Evolutionary conservation across 2,888 invertebrate species (phyloP).

Genomic region (Odontocolon sp.): DNA sequence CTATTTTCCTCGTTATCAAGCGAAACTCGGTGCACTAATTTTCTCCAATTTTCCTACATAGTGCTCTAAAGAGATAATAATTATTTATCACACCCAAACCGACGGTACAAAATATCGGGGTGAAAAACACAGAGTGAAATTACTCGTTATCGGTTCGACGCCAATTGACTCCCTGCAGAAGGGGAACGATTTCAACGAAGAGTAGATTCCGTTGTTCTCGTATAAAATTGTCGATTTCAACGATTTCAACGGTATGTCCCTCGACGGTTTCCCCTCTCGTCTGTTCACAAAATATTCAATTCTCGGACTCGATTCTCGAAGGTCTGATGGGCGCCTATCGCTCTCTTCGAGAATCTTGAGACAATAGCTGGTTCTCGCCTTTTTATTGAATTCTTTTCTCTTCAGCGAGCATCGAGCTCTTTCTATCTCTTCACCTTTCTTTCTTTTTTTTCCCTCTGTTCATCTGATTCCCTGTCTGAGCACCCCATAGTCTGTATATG

Average conservation of each 20-base stretch:
- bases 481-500: slow-evolving; percentile 8
- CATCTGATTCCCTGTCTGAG: not conserved
- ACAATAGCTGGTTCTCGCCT: slow-evolving; percentile 70
- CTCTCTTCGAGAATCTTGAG: slow-evolving; percentile 66
- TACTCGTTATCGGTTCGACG: slow-evolving; percentile 43
- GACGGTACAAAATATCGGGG: slow-evolving; percentile 11
- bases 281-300: slow-evolving; percentile 45
- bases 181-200: not conserved
- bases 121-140: not conserved
- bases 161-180: slow-evolving; percentile 24
- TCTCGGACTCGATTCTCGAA: slow-evolving; percentile 35
- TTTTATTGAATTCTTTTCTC: slow-evolving; percentile 75
- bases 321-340: slow-evolving; percentile 6
- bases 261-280: not conserved
- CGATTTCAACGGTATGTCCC: not conserved
- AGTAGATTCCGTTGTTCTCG: slow-evolving; percentile 12
- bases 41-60: not conserved
- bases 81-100: slow-evolving; percentile 12
- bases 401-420: slow-evolving; percentile 42
- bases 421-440: not conserved
- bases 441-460: slow-evolving; percentile 26
- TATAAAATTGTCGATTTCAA: slow-evolving; percentile 41
- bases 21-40: not conserved
- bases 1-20: not conserved
- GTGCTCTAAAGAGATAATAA: slow-evolving; percentile 3